Evolutionary conservation across 2,797 vertebrate species (phyloP).

Genomic region (Knipowitschia caucasica): DNA sequence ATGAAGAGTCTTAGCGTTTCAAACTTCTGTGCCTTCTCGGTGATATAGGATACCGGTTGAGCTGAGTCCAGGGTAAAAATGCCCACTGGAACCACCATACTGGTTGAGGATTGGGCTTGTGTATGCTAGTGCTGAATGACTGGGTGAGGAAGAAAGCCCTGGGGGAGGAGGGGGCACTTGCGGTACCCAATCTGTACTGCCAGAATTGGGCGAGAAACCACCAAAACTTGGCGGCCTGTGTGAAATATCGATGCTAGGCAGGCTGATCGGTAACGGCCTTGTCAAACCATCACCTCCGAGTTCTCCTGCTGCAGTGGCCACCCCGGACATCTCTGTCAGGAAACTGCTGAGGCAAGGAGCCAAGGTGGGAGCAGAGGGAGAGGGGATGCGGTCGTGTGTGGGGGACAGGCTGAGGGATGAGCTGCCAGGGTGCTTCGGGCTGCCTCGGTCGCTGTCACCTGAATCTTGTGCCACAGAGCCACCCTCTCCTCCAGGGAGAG

Average conservation of each 20-base stretch:
- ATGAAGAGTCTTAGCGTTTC: slow-evolving; percentile 47
- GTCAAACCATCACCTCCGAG: slow-evolving; percentile 74
- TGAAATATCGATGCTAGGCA: slow-evolving; percentile 74
- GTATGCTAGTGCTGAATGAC: slow-evolving; percentile 81
- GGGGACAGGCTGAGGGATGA: slow-evolving; percentile 75
- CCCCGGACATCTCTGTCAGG: slow-evolving; percentile 88
- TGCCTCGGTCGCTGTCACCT: slow-evolving; percentile 73
- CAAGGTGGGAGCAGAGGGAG: slow-evolving; percentile 71
- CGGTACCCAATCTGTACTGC: slow-evolving; percentile 70
- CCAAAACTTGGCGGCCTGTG: slow-evolving; percentile 83
- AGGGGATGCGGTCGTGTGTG: slow-evolving; percentile 80
- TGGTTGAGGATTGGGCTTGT: slow-evolving; percentile 85
- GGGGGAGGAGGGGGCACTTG: slow-evolving; percentile 62
- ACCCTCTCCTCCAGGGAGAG: slow-evolving; percentile 57
- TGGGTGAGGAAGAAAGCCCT: slow-evolving; percentile 71
- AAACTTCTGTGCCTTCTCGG: slow-evolving; percentile 93
- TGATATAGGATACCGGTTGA: slow-evolving; percentile 82
- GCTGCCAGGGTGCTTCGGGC: slow-evolving; percentile 77
- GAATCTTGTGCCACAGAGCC: slow-evolving; percentile 61
- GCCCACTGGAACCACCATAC: slow-evolving; percentile 81
- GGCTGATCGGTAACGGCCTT: slow-evolving; percentile 80
- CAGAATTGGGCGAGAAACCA: slow-evolving; percentile 79
- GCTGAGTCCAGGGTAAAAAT: slow-evolving; percentile 86
- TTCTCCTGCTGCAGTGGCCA: slow-evolving; percentile 57
- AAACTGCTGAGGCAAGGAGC: slow-evolving; percentile 89